A percentile compares a stretch with the other conserved stretches of the same genome.
Evolutionary conservation across 2,888 invertebrate genomes (phyloP).

Genomic region (Chrysodeixis includens): DNA sequence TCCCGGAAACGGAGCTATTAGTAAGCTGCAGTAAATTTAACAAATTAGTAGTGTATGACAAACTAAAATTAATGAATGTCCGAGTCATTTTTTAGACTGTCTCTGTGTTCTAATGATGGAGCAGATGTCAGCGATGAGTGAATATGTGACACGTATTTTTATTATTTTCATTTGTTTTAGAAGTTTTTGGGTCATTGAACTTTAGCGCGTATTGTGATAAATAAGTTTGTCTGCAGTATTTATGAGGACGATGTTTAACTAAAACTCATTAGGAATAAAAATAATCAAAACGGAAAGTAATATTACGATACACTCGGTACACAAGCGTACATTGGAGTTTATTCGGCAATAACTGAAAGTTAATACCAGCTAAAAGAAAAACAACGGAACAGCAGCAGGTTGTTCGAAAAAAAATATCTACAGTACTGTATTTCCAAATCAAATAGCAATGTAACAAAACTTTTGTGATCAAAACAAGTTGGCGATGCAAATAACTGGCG

Average conservation of each 20-base stretch:
- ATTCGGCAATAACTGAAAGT: neutral
- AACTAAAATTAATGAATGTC: slow-evolving; percentile 85
- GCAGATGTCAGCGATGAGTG: slow-evolving; percentile 80
- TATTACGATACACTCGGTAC: neutral
- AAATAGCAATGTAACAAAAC: slow-evolving; percentile 60
- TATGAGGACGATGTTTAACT: neutral
- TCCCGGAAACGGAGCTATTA: slow-evolving; percentile 85
- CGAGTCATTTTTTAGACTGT: slow-evolving; percentile 75
- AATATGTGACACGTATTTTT: slow-evolving; percentile 65
- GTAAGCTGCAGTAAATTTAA: slow-evolving; percentile 82
- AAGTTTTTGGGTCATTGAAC: slow-evolving; percentile 62
- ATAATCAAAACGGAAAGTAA: neutral
- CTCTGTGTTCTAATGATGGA: slow-evolving; percentile 78
- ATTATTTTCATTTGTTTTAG: slow-evolving; percentile 60
- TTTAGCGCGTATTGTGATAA: slow-evolving; percentile 23
- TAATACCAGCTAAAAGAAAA: neutral
- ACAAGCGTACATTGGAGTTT: neutral
- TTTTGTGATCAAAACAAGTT: slow-evolving; percentile 70
- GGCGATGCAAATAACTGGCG: slow-evolving; percentile 68
- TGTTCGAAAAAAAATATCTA: slow-evolving; percentile 33
- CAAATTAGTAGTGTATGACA: slow-evolving; percentile 87
- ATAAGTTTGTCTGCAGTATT: neutral
- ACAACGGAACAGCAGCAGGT: slow-evolving; percentile 16
- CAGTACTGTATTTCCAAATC: slow-evolving; percentile 53
- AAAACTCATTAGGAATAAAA: neutral